These are phyloP conservation scores for Cataglyphis albicans DNA, from an alignment of 2,888 invertebrate genomes.

Conservation along the genomic window DNA sequence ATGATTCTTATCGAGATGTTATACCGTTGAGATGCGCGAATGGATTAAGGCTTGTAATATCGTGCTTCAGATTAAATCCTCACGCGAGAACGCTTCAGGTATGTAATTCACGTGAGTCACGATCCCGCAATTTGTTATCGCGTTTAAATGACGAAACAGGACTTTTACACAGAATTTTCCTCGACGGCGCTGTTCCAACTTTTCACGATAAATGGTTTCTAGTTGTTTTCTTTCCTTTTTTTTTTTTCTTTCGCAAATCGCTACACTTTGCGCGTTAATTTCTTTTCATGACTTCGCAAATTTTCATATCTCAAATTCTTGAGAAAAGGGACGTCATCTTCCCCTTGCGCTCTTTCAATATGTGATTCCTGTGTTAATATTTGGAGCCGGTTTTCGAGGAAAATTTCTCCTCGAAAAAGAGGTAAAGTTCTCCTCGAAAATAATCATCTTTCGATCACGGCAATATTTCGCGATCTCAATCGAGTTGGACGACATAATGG, in stretches of 20 bases:
- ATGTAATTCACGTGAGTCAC: slow-evolving; percentile 43
- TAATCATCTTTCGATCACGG: neutral
- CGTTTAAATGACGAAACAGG: slow-evolving; percentile 19
- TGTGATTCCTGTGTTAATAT: neutral
- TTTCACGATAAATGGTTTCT: neutral
- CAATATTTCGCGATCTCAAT: slow-evolving; percentile 14
- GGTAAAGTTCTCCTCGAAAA: neutral
- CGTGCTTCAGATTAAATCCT: slow-evolving; percentile 31
- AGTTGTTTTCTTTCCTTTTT: neutral
- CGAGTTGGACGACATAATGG: slow-evolving; percentile 8
- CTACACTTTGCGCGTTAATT: neutral
- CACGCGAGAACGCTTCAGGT: slow-evolving; percentile 33
- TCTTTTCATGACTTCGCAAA: slow-evolving; percentile 19
- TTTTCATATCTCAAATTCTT: slow-evolving; percentile 16
- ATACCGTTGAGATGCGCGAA: slow-evolving; percentile 23
- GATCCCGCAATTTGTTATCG: slow-evolving; percentile 34
- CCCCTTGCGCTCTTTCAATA: neutral
- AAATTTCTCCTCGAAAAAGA: slow-evolving; percentile 18
- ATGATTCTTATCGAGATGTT: slow-evolving; percentile 17
- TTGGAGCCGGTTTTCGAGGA: slow-evolving; percentile 19
- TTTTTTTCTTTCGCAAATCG: neutral
- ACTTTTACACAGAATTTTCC: slow-evolving; percentile 35
- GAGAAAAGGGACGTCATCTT: neutral
- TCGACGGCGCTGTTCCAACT: slow-evolving; percentile 15
- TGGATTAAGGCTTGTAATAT: slow-evolving; percentile 25